These are phyloP conservation scores for Plectropomus leopardus DNA, from an alignment of 2,113 vertebrate species.

Conservation along the genomic window DNA sequence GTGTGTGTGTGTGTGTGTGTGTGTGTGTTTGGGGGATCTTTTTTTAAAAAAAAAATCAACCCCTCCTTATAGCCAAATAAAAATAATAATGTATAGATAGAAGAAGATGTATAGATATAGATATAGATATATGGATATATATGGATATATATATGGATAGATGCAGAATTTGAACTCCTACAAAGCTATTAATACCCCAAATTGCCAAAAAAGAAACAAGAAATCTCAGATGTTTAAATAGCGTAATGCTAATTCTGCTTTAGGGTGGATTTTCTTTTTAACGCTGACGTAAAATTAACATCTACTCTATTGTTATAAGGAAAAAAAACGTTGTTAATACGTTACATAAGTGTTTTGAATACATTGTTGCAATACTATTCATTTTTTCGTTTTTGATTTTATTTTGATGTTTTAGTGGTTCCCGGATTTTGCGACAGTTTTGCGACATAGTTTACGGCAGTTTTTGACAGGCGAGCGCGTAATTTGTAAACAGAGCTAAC, in stretches of 20 bases:
- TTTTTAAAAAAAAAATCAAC: too few species aligned
- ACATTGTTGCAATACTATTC: not conserved
- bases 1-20: too few species aligned
- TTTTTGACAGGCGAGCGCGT: conserved; percentile 70
- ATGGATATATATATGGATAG: too few species aligned
- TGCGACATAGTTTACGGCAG: conserved; percentile 58
- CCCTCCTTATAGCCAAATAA: too few species aligned
- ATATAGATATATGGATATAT: too few species aligned
- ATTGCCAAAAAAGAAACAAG: not conserved
- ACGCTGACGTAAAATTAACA: not conserved
- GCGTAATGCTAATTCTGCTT: not conserved
- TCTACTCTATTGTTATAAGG: not conserved
- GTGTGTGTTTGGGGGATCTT: too few species aligned
- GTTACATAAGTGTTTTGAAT: too few species aligned
- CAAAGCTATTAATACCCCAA: not conserved
- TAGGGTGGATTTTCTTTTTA: conserved; percentile 36
- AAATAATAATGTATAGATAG: too few species aligned
- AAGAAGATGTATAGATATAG: too few species aligned
- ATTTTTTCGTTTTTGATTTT: too few species aligned
- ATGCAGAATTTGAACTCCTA: not conserved
- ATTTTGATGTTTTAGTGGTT: not conserved
- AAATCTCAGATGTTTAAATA: not conserved
- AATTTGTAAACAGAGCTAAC: conserved; percentile 76
- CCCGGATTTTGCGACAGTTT: conserved; percentile 67
- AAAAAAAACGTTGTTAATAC: too few species aligned